Base-by-base conservation (phyloP, 2,888 invertebrate species). In the Machimus atricapillus region DNA sequence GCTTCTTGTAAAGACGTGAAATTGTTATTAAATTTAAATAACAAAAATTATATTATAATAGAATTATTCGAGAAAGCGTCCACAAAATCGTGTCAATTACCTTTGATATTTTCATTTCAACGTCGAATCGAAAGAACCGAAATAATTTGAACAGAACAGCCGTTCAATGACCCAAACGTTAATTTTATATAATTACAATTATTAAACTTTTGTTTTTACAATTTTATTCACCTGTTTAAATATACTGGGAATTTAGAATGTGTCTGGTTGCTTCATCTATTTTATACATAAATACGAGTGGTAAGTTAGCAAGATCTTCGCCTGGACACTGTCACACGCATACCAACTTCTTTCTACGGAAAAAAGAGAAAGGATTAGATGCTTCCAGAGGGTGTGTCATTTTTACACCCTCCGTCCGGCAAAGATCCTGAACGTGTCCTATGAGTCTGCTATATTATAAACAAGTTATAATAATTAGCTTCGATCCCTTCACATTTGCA, bases 121-220 rank as follows among this genome's bases (percentile, higher is more conserved):
- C 23, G 23, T 66, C 23, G 58, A 58, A 58, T 23, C 9, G 23
- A n/a, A 23, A 27, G 8, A 66, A 66, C 19, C 9, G 4, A 40
- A 66, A 66, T 27, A 66, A 27, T 9, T 66, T 4, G 9, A 66
- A 40, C 40, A 8, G 27, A 40, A 85, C n/a, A 34, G 37, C 58
- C 79, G 66, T 79, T 86, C 86, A 86, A 43, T 66, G 16, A 40
- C 79, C 58, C 86, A 86, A 86, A 86, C 86, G 86, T 86, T 86
- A n/a, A 46, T 46, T 86, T 79, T 86, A 40, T 86, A 66, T 23
- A 66, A 66, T 66, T 66, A 66, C 66, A 66, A 66, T 66, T 66
- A 66, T 66, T 66, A 66, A 66, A 66, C 23, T 66, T 66, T 76
- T 40, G 19, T 86, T 40, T 86, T 66, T 79, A 66, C 66, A 86